A percentile compares a stretch with the other conserved stretches of the same genome.
Evolutionary conservation across 2,888 invertebrate species (phyloP).

Genomic region (Ligdia adustata): DNA sequence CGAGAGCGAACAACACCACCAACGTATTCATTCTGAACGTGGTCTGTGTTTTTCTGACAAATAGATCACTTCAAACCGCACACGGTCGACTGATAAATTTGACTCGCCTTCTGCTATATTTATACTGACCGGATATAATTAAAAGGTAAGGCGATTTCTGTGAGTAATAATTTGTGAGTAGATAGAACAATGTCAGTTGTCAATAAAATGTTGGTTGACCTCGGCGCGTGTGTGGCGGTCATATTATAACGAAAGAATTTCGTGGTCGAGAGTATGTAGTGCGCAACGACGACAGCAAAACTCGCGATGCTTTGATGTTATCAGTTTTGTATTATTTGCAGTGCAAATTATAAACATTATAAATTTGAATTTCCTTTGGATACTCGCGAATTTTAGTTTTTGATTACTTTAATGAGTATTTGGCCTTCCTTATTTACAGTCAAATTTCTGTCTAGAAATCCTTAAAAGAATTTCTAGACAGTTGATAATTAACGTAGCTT

Average conservation of each 20-base stretch:
- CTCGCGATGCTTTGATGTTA: conserved; percentile 27
- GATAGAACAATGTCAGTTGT: conserved; percentile 78
- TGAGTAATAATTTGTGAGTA: conserved; percentile 42
- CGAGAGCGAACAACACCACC: conserved; percentile 86
- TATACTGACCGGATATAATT: conserved; percentile 77
- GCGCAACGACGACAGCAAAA: conserved; percentile 56
- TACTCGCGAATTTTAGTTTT: background rate
- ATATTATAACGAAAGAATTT: conserved; percentile 68
- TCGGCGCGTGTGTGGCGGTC: conserved; percentile 68
- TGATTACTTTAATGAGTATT: background rate
- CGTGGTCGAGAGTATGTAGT: conserved; percentile 70
- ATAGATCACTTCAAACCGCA: conserved; percentile 70
- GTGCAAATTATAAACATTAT: conserved; percentile 8
- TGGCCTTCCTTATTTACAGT: conserved; percentile 4
- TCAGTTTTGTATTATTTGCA: conserved; percentile 5
- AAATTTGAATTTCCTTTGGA: conserved; percentile 1
- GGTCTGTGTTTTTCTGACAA: conserved; percentile 54
- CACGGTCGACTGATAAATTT: conserved; percentile 64
- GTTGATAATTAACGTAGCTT: too few species aligned
- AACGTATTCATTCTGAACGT: conserved; percentile 66
- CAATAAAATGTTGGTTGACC: conserved; percentile 70
- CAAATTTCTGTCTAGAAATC: too few species aligned
- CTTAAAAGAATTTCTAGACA: too few species aligned
- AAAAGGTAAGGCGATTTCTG: conserved; percentile 66
- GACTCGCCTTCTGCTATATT: conserved; percentile 56